Conservation (phyloP, 2,113 vertebrate species). For the Falco punctatus region DNA sequence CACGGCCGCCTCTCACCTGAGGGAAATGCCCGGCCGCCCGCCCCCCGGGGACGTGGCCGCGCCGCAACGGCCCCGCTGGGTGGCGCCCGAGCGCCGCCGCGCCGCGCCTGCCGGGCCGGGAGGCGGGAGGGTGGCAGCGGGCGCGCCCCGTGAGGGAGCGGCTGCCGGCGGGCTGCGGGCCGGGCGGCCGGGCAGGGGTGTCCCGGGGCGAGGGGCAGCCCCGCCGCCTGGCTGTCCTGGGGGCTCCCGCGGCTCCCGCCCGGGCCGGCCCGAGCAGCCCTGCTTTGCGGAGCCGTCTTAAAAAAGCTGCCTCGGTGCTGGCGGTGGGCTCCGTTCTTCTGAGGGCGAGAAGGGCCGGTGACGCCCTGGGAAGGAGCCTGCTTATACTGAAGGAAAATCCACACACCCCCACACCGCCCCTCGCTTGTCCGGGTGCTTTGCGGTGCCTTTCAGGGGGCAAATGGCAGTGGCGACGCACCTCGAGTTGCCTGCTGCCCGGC, state of each 20-base stretch:
- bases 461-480: not conserved
- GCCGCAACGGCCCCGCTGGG: not conserved
- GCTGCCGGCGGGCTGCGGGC: too few relatives aligned
- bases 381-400: not conserved
- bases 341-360: not conserved
- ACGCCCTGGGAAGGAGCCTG: too few relatives aligned
- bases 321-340: not conserved
- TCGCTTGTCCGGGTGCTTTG: not conserved
- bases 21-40: fast-evolving
- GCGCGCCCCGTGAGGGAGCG: fast-evolving
- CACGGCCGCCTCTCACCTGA: fast-evolving
- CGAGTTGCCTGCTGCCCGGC: not conserved
- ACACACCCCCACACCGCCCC: fast-evolving
- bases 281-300: not conserved
- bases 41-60: not conserved
- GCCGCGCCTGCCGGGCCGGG: not conserved
- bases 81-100: not conserved
- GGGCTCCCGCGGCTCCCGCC: too few relatives aligned
- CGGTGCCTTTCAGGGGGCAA: fast-evolving
- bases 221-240: not conserved
- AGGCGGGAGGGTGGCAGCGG: not conserved
- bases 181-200: not conserved
- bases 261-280: not conserved
- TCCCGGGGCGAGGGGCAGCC: not conserved
- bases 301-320: not conserved